Evolutionary conservation across 1,140 invertebrate genomes (phyloP).

Genomic region (Drosophila kurseongensis): DNA sequence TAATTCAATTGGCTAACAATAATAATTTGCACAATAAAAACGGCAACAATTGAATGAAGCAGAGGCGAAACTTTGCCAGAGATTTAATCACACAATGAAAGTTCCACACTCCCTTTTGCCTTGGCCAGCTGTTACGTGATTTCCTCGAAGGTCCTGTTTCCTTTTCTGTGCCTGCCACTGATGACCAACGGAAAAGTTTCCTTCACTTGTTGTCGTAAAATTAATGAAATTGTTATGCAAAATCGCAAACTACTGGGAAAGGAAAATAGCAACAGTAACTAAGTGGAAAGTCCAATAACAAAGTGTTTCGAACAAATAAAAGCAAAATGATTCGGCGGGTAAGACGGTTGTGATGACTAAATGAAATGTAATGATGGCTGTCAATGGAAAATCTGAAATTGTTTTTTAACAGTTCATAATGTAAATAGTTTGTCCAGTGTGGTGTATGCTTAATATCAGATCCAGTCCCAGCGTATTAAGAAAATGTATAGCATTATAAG

Average conservation of each 20-base stretch:
- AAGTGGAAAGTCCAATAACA: conserved; percentile 31
- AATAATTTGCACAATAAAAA: conserved; percentile 83
- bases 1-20: conserved; percentile 82
- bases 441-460: neutral
- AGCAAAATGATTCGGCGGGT: conserved; percentile 33
- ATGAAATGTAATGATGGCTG: neutral
- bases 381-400: neutral
- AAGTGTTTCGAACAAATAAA: conserved; percentile 58
- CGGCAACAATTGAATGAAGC: conserved; percentile 65
- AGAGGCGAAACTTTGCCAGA: conserved; percentile 56
- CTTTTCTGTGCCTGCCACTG: conserved; percentile 18
- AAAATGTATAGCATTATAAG: no score
- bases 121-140: conserved; percentile 19
- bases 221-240: conserved; percentile 82
- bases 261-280: conserved; percentile 36
- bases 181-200: conserved; percentile 61
- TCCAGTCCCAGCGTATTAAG: no score
- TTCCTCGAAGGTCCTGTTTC: conserved; percentile 24
- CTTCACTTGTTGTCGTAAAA: conserved; percentile 49
- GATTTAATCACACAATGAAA: conserved; percentile 66
- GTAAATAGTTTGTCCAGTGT: neutral
- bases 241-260: conserved; percentile 62
- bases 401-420: neutral
- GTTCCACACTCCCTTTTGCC: conserved; percentile 4
- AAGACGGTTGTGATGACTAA: neutral